These are phyloP conservation scores for Drosophila willistoni DNA, from an alignment of 1,140 invertebrate genomes.

Conservation along the genomic window DNA sequence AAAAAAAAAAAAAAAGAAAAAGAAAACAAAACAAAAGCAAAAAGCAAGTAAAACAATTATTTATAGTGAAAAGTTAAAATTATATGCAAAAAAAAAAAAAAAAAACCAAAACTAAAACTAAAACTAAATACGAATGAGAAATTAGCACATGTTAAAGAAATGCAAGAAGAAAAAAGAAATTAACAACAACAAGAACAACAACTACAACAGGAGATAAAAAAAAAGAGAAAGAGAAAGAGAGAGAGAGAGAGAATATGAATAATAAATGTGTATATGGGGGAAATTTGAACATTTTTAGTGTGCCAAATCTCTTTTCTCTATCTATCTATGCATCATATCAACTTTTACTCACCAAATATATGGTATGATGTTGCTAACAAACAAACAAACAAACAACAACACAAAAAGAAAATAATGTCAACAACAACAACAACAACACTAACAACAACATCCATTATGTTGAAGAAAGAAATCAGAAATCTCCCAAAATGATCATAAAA, in stretches of 20 bases:
- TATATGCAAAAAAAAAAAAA: constrained; percentile 2
- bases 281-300: constrained; percentile 45
- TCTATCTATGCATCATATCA: constrained; percentile 60
- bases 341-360: constrained; percentile 49
- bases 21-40: constrained; percentile 29
- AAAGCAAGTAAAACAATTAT: not conserved
- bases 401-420: constrained; percentile 20
- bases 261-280: not conserved
- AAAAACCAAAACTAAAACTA: not conserved
- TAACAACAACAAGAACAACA: constrained; percentile 14
- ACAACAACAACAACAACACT: not conserved
- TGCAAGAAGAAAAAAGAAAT: constrained; percentile 51
- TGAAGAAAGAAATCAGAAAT: not conserved
- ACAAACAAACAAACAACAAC: constrained; percentile 10
- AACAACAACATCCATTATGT: not conserved
- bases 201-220: constrained; percentile 3
- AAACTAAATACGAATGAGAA: constrained; percentile 41
- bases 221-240: constrained; percentile 34
- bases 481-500: constrained; percentile 20
- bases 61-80: constrained; percentile 1
- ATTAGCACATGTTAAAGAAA: constrained; percentile 72
- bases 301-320: constrained; percentile 44
- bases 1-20: constrained; percentile 20
- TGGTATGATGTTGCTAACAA: constrained; percentile 65
- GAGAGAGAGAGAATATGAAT: constrained; percentile 24